Evolutionary conservation across 2,797 vertebrate genomes (phyloP).

Genomic region (Rachycentron canadum): DNA sequence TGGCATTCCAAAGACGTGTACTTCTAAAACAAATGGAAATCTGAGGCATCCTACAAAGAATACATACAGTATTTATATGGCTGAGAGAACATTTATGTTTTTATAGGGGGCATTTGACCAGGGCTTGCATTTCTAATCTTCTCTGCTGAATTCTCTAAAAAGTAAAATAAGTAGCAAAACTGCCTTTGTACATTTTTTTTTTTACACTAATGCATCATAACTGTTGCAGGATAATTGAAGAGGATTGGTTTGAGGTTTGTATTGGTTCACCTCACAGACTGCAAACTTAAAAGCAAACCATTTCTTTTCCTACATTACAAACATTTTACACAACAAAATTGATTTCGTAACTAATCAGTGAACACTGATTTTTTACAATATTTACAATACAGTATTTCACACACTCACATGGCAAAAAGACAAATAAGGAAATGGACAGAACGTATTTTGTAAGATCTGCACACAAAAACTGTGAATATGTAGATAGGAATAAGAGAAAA

Average conservation of each 20-base stretch:
- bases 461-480: neutral
- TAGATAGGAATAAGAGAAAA: neutral
- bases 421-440: neutral
- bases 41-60: constrained; percentile 24
- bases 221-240: neutral
- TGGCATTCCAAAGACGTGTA: constrained; percentile 62
- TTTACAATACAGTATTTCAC: constrained; percentile 3
- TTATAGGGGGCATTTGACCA: neutral
- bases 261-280: constrained; percentile 6
- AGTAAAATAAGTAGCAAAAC: neutral
- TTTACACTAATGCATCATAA: constrained; percentile 6
- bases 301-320: neutral
- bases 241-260: constrained; percentile 28
- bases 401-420: neutral
- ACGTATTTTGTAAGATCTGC: neutral
- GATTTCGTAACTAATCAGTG: neutral
- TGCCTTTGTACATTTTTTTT: neutral
- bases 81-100: constrained; percentile 41
- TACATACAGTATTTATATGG: constrained; percentile 8
- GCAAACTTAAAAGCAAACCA: neutral
- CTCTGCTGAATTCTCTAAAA: constrained; percentile 1
- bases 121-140: constrained; percentile 6
- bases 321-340: neutral
- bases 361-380: neutral
- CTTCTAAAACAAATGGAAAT: constrained; percentile 45